Percentiles rank a stretch among this genome's conserved stretches.
phyloP scores from a whole-genome alignment of 2,888 invertebrate genomes.

The Liodrosophila aerea region DNA sequence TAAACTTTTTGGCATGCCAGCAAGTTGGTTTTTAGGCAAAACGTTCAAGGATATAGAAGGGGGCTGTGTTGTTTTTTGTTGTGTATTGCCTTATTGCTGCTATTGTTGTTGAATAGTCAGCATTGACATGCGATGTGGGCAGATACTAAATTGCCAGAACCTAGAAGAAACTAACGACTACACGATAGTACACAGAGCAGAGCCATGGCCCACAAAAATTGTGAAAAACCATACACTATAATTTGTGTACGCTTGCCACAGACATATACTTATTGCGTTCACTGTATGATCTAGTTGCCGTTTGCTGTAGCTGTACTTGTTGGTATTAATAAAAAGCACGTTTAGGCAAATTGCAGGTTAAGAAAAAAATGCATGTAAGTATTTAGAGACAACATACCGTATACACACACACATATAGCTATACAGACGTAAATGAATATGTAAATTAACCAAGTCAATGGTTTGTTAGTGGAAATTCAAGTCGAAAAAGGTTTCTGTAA shows the following conservation, averaged over 20 bases:
- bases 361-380: slow-evolving; percentile 4
- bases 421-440: background rate
- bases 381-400: background rate
- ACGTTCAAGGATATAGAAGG: slow-evolving; percentile 15
- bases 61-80: background rate
- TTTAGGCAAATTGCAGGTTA: slow-evolving; percentile 50
- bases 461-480: background rate
- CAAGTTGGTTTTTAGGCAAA: slow-evolving; percentile 50
- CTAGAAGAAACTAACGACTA: background rate
- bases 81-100: slow-evolving; percentile 12
- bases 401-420: too few species aligned
- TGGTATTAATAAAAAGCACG: slow-evolving; percentile 40
- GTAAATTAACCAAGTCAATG: background rate
- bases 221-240: slow-evolving; percentile 49
- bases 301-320: slow-evolving; percentile 9
- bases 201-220: slow-evolving; percentile 37
- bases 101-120: slow-evolving; percentile 45
- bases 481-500: too few species aligned
- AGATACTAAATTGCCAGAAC: slow-evolving; percentile 14
- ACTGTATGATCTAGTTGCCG: slow-evolving; percentile 42
- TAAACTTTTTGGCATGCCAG: slow-evolving; percentile 63
- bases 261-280: slow-evolving; percentile 57
- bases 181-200: slow-evolving; percentile 3
- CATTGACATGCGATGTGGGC: slow-evolving; percentile 69
- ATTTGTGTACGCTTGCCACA: slow-evolving; percentile 50